Evolutionary conservation across 2,888 invertebrate genomes (phyloP).

Genomic region (Acleris laterana): DNA sequence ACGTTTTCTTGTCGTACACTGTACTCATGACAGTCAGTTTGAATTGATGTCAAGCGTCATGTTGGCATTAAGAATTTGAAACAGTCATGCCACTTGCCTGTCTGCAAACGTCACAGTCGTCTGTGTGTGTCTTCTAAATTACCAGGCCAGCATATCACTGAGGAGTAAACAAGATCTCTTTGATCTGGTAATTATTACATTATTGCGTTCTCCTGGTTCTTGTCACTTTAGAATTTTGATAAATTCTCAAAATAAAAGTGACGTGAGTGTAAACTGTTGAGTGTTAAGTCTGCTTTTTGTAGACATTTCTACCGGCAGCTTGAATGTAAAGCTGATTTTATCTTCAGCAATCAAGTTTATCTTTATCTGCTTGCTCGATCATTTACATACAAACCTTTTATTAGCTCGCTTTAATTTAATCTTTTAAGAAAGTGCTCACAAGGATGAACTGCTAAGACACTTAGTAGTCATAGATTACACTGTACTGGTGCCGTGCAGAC

Average conservation of each 20-base stretch:
- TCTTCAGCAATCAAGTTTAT: slow-evolving; percentile 5
- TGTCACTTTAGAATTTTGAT: slow-evolving; percentile 32
- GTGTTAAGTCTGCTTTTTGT: slow-evolving; percentile 4
- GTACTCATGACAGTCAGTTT: slow-evolving; percentile 5
- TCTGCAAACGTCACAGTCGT: background rate
- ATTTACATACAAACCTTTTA: slow-evolving; percentile 11
- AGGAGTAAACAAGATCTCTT: slow-evolving; percentile 27
- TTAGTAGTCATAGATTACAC: slow-evolving; percentile 1
- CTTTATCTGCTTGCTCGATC: background rate
- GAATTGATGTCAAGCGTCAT: slow-evolving; percentile 1
- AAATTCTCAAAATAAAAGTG: slow-evolving; percentile 7
- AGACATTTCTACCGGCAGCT: background rate
- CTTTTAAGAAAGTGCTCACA: background rate
- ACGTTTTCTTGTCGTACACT: slow-evolving; percentile 6
- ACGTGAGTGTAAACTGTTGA: slow-evolving; percentile 1
- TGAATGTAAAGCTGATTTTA: background rate
- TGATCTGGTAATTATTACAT: slow-evolving; percentile 29
- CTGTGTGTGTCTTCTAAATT: slow-evolving; percentile 31
- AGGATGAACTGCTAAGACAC: background rate
- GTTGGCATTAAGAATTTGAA: slow-evolving; percentile 18
- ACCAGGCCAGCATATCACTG: slow-evolving; percentile 23
- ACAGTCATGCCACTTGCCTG: slow-evolving; percentile 27
- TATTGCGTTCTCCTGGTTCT: slow-evolving; percentile 12
- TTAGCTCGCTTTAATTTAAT: slow-evolving; percentile 7
- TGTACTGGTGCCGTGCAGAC: background rate